A percentile compares a stretch with the other conserved stretches of the same genome.
These are phyloP conservation scores for Ictidomys tridecemlineatus DNA, from an alignment of 2,113 vertebrate species.

Conservation along the genomic window DNA sequence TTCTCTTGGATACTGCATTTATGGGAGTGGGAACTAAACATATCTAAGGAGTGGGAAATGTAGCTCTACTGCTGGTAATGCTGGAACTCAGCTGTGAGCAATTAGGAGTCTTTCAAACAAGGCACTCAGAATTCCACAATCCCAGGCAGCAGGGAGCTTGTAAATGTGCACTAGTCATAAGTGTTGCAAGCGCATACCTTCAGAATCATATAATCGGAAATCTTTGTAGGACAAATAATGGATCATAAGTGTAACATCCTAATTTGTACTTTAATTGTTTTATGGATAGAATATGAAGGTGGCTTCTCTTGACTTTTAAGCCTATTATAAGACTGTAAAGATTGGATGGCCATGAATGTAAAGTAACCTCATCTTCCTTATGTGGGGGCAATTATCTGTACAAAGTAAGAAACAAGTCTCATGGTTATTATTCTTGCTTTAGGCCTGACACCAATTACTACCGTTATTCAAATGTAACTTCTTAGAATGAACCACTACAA, in stretches of 20 bases:
- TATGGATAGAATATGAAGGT: background rate
- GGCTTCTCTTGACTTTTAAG: background rate
- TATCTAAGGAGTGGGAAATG: background rate
- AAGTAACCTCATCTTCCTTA: slow-evolving; percentile 73
- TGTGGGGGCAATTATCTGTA: slow-evolving; percentile 66
- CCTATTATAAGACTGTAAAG: background rate
- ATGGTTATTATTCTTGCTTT: slow-evolving; percentile 63
- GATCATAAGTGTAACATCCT: background rate
- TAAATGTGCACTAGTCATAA: background rate
- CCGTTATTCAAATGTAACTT: slow-evolving; percentile 73
- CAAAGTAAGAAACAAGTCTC: slow-evolving; percentile 41
- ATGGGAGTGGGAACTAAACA: background rate
- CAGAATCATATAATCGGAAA: background rate
- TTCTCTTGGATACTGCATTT: background rate
- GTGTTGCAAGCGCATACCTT: background rate
- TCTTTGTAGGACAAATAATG: background rate
- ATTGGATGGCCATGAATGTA: slow-evolving; percentile 6
- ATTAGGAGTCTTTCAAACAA: background rate
- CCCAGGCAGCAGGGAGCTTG: background rate
- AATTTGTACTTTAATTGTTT: background rate
- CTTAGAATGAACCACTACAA: slow-evolving; percentile 68
- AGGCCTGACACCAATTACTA: slow-evolving; percentile 81
- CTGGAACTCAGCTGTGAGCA: background rate
- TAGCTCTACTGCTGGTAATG: background rate
- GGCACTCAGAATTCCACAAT: background rate